These are phyloP conservation scores for Belgica antarctica DNA, from an alignment of 2,888 invertebrate species.

Conservation along the genomic window DNA sequence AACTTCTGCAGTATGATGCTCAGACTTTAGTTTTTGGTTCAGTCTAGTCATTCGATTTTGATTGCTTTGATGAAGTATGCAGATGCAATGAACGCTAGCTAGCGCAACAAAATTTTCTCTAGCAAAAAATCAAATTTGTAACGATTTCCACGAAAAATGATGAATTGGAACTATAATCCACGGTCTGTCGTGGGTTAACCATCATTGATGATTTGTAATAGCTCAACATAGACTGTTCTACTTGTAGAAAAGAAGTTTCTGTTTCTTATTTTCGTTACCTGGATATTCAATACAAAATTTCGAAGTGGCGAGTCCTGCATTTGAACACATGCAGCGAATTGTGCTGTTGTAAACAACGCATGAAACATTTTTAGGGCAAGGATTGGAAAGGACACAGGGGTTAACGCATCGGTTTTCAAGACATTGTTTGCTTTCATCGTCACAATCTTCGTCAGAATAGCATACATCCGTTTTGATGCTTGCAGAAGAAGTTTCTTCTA, in stretches of 20 bases:
- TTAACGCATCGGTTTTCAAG: slow-evolving; percentile 56
- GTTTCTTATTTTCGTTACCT: slow-evolving; percentile 56
- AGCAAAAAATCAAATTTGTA: neutral
- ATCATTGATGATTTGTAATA: neutral
- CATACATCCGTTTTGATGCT: slow-evolving; percentile 46
- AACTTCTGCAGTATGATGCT: slow-evolving; percentile 39
- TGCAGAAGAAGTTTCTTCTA: neutral
- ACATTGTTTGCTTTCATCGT: slow-evolving; percentile 51
- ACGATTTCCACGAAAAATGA: slow-evolving; percentile 1
- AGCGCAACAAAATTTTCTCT: slow-evolving; percentile 6
- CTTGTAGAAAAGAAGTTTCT: neutral
- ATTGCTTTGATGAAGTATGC: slow-evolving; percentile 29
- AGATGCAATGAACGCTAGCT: slow-evolving; percentile 13
- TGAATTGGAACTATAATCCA: slow-evolving; percentile 13
- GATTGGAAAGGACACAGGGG: slow-evolving; percentile 58
- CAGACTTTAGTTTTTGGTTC: neutral
- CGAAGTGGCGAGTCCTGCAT: slow-evolving; percentile 55
- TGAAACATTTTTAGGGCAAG: slow-evolving; percentile 54
- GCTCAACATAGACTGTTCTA: neutral
- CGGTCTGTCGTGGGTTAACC: slow-evolving; percentile 10
- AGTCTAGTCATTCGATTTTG: neutral
- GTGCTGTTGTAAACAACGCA: slow-evolving; percentile 59
- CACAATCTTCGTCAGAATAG: slow-evolving; percentile 52
- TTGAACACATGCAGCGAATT: slow-evolving; percentile 60
- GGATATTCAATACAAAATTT: slow-evolving; percentile 61